Evolutionary conservation across 1,140 invertebrate genomes (phyloP), one percentile per base, ranked within the genome.

Genomic region (Euura lappo): DNA sequence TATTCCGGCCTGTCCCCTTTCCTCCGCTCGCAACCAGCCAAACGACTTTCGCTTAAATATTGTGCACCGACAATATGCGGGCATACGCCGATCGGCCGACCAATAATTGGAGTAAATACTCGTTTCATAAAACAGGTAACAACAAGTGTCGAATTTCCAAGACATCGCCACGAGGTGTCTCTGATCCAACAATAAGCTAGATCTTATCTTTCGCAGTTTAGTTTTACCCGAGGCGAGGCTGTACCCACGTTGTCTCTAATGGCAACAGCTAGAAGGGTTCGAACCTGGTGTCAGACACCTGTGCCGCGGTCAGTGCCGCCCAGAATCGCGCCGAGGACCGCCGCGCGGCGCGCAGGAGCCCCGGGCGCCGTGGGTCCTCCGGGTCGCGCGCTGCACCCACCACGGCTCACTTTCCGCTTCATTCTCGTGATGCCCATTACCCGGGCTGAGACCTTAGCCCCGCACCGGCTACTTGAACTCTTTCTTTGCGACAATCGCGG

Each of bases 251-350:
- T 28, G 28, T 28, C 28, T 28, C 28, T 28, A 28, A 28, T 28
- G 28, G 51, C 51, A 6, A 6, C 2, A n/a, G 51, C 51, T 28
- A 28, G 3, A 60, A 51, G 47, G 51, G 5, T n/a, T 60, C 51
- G 51, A 60, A 60, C 6, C 51, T n/a, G 51, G 51, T 60, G 74
- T 81, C 80, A 77, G 78, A 82, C 82, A 84, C 79, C 82, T 84
- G 83, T 82, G 79, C 51, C 8, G 13, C 51, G 51, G 51, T 60
- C 51, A 60, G 51, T 60, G 51, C 51, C 51, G 51, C 78, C 72
- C 75, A 75, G 79, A 73, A 83, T 79, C 78, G 79, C 83, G 77
- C 78, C 71, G 79, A 81, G 81, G 81, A 77, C 76, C 78, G 78
- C 72, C 65, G 45, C 8, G 45, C 65, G 60, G 45, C 8, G 45